Evolutionary conservation across 2,797 vertebrate genomes (phyloP), one percentile per base, ranked within the genome.

Genomic region (Sparus aurata): DNA sequence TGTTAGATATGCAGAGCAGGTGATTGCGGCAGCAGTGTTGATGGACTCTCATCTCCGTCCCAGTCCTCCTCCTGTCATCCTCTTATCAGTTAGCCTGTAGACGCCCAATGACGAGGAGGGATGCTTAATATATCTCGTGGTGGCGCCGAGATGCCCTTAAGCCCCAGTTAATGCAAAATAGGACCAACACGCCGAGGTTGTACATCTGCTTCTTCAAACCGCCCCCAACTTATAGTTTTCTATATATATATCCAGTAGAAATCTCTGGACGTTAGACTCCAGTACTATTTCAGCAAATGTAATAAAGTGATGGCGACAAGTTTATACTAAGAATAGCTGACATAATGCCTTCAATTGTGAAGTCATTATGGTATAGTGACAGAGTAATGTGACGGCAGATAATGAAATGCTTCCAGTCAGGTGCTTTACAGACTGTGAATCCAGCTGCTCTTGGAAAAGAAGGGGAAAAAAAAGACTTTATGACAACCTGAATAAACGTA

Each of bases 21-120:
- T 82, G 65, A 79, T 50, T 62, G 66, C 15, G 2, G 69, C 25
- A 34, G 69, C 25, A 25, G 30, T 45, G 55, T 72, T 60, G 64
- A n/a, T 67, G 27, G 46, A 63, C 78, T 76, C 30, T 63, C 74
- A 71, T 76, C 69, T 71, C 47, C 25, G 25, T 72, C 54, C 74
- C 45, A 65, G 49, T 10, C 46, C 46, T 49, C 43, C 23, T 69
- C 8, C 58, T 80, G 53, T 75, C 68, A 62, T 57, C 43, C 54
- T 75, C 61, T 52, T 67, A 59, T 68, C 62, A 60, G 54, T 79
- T 17, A 34, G n/a, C 38, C 34, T 23, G 16, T 5, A 58, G 12
- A 69, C 27, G 43, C 22, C 57, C 5, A 38, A 25, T 34, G 34
- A 34, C 8, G 16, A 18, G 46, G 25, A 9, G 12, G n/a, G n/a